These are phyloP conservation scores for Enteromius mattozi DNA, from an alignment of 2,797 vertebrate species.

Conservation along the genomic window DNA sequence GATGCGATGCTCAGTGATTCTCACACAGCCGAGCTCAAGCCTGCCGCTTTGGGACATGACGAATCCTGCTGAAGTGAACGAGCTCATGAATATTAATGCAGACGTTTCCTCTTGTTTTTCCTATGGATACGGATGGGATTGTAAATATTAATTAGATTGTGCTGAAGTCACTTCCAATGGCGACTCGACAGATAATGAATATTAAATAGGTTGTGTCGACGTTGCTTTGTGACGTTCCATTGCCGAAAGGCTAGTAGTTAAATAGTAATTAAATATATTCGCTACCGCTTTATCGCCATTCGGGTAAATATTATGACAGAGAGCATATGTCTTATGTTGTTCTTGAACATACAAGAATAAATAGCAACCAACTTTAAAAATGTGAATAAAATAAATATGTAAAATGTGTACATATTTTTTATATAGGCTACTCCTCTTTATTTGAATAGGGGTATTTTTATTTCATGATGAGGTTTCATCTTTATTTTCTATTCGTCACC, in stretches of 20 bases:
- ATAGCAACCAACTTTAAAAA: neutral
- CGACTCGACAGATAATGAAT: neutral
- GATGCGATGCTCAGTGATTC: neutral
- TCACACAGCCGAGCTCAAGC: neutral
- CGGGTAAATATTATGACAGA: conserved; percentile 32
- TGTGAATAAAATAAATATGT: neutral
- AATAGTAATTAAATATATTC: neutral
- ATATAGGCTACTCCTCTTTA: neutral
- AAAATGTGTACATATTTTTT: neutral
- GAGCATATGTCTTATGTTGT: neutral
- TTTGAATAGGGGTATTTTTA: neutral
- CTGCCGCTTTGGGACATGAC: conserved; percentile 44
- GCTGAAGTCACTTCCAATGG: neutral
- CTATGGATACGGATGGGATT: neutral
- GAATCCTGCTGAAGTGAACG: neutral
- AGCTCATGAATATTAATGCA: conserved; percentile 38
- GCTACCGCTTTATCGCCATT: conserved; percentile 30
- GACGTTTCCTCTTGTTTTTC: neutral
- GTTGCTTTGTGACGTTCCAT: neutral
- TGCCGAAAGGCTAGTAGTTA: neutral
- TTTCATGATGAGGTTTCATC: neutral
- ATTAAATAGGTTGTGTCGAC: neutral
- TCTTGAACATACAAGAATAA: neutral
- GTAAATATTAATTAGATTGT: neutral
- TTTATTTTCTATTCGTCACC: neutral